phyloP scores from a whole-genome alignment of 2,113 vertebrate genomes.

The Aramus guarauna region DNA sequence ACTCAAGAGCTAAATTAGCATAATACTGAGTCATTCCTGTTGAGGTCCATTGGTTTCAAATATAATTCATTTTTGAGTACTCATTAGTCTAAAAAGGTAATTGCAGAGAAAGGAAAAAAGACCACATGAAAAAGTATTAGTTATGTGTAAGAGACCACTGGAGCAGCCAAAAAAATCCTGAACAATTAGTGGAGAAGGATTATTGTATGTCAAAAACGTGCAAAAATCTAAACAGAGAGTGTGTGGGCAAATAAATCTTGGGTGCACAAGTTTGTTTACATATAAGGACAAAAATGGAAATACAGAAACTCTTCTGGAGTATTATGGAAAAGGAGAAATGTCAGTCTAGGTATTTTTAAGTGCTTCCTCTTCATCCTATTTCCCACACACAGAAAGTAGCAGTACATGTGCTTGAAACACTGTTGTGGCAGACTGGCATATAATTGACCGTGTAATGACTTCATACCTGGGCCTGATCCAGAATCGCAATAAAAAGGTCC shows the following conservation, averaged over 20 bases:
- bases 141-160: not conserved
- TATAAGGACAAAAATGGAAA: not conserved
- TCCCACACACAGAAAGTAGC: not conserved
- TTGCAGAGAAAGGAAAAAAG: not conserved
- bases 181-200: not conserved
- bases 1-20: constrained; percentile 27
- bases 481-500: not conserved
- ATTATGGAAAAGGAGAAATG: not conserved
- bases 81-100: constrained; percentile 26
- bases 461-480: constrained; percentile 8
- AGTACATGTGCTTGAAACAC: not conserved
- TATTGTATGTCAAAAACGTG: not conserved
- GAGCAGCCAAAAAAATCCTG: not conserved
- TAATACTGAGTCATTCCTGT: not conserved
- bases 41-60: not conserved
- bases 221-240: not conserved
- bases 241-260: not conserved
- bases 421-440: not conserved
- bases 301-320: not conserved
- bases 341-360: not conserved
- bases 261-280: not conserved
- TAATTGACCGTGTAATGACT: not conserved
- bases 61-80: not conserved
- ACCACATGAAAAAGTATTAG: not conserved
- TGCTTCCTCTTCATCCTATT: not conserved